phyloP scores from a whole-genome alignment of 1,140 invertebrate species.

The Drosophila mauritiana region DNA sequence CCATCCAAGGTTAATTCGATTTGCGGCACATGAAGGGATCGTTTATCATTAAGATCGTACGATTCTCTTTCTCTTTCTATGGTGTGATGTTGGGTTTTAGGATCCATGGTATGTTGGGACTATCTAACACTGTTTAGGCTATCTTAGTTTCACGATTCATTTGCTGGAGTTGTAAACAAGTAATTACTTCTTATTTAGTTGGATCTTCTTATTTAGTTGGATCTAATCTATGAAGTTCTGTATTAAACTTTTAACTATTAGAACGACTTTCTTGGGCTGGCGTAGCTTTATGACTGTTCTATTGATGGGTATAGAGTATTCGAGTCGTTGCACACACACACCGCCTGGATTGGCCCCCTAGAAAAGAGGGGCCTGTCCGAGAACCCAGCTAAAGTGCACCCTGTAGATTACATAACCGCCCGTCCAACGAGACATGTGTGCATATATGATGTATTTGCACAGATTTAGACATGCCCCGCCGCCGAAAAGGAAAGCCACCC shows the following conservation, averaged over 20 bases:
- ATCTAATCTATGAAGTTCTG: too few relatives aligned
- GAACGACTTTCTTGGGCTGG: too few relatives aligned
- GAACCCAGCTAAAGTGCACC: constrained; percentile 26
- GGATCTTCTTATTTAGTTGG: too few relatives aligned
- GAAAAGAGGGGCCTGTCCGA: constrained; percentile 36
- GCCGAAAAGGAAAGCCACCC: constrained; percentile 67
- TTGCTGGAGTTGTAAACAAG: too few relatives aligned
- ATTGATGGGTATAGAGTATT: neutral
- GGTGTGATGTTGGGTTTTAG: neutral
- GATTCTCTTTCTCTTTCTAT: neutral
- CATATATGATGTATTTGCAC: constrained; percentile 7
- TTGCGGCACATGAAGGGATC: constrained; percentile 10
- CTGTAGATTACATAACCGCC: constrained; percentile 26
- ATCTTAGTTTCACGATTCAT: too few relatives aligned
- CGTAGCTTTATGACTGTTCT: too few relatives aligned
- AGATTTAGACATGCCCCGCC: constrained; percentile 35
- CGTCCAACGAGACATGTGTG: constrained; percentile 4
- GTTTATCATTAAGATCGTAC: constrained; percentile 2
- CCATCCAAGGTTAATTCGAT: constrained; percentile 66
- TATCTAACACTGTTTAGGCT: neutral
- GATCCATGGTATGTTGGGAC: neutral
- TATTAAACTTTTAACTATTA: too few relatives aligned
- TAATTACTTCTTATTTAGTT: too few relatives aligned
- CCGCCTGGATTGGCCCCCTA: neutral
- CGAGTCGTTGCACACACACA: neutral